Evolutionary conservation across 2,888 invertebrate species (phyloP).

Genomic region (Yponomeuta malinellus): DNA sequence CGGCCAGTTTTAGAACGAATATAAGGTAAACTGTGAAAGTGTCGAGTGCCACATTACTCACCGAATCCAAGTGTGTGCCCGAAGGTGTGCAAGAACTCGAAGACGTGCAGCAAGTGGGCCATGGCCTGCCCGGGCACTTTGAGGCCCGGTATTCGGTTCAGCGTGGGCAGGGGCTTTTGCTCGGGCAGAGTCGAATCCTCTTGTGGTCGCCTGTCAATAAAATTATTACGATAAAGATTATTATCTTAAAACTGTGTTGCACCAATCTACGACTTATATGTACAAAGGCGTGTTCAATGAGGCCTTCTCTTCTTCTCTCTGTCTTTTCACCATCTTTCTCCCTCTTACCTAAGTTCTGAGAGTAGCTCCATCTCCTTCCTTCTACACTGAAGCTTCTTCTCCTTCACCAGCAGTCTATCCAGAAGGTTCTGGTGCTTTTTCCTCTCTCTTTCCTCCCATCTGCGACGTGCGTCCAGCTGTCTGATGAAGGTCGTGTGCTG

Average conservation of each 20-base stretch:
- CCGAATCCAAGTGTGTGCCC: conserved; percentile 95
- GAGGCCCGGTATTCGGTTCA: conserved; percentile 86
- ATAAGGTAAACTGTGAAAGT: no score
- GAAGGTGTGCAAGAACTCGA: conserved; percentile 97
- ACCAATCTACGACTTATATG: no score
- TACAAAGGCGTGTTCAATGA: no score
- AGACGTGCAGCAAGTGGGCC: conserved; percentile 94
- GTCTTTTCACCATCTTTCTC: conserved; percentile 80
- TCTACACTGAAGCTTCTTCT: conserved; percentile 86
- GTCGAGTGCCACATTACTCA: conserved; percentile 34
- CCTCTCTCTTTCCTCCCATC: conserved; percentile 89
- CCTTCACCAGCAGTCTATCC: conserved; percentile 89
- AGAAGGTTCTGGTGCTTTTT: conserved; percentile 85
- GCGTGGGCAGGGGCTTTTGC: conserved; percentile 81
- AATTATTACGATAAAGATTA: no score
- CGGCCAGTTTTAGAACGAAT: no score
- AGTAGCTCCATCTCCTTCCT: conserved; percentile 82
- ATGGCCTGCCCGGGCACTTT: conserved; percentile 91
- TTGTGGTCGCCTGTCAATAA: conserved; percentile 82
- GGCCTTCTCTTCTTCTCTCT: conserved; percentile 33
- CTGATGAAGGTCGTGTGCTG: conserved; percentile 94
- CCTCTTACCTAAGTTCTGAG: conserved; percentile 74
- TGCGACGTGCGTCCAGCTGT: conserved; percentile 88
- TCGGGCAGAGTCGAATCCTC: conserved; percentile 92
- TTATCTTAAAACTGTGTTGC: no score